Evolutionary conservation across 2,797 vertebrate species (phyloP).

Genomic region (Trichosurus vulpecula): DNA sequence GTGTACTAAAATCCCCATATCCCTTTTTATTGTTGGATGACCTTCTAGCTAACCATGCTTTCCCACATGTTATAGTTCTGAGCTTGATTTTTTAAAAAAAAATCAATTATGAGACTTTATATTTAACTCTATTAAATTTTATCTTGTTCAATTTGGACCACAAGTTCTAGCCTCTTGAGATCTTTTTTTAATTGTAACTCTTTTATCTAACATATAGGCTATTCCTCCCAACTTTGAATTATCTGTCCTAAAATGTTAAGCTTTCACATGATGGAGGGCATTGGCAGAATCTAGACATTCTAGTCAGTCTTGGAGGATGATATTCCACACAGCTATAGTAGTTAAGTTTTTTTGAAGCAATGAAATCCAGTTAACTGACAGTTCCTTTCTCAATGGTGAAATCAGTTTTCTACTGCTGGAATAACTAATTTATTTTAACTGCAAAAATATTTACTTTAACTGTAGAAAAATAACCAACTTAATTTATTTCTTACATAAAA

Average conservation of each 20-base stretch:
- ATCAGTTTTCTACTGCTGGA: slow-evolving; percentile 71
- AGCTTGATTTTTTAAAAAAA: not conserved
- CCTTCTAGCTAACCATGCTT: not conserved
- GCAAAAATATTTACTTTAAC: slow-evolving; percentile 75
- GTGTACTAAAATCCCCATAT: not conserved
- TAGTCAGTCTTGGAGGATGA: not conserved
- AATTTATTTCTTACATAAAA: slow-evolving; percentile 78
- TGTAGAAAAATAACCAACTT: slow-evolving; percentile 70
- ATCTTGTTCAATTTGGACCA: not conserved
- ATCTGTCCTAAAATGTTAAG: not conserved
- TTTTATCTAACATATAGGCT: not conserved
- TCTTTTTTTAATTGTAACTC: too few relatives aligned
- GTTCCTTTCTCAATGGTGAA: slow-evolving; percentile 70
- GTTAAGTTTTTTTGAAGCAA: slow-evolving; percentile 77
- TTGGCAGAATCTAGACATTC: not conserved
- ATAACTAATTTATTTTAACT: slow-evolving; percentile 72
- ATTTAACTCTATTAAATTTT: not conserved
- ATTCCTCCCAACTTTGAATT: not conserved
- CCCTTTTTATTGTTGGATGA: not conserved
- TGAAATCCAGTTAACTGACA: slow-evolving; percentile 76
- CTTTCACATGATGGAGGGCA: not conserved
- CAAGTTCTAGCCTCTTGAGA: too few relatives aligned
- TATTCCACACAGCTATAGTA: not conserved
- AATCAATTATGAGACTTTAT: not conserved
- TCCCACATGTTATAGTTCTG: not conserved